phyloP scores from a whole-genome alignment of 2,888 invertebrate genomes.

The Dryadula phaetusa region DNA sequence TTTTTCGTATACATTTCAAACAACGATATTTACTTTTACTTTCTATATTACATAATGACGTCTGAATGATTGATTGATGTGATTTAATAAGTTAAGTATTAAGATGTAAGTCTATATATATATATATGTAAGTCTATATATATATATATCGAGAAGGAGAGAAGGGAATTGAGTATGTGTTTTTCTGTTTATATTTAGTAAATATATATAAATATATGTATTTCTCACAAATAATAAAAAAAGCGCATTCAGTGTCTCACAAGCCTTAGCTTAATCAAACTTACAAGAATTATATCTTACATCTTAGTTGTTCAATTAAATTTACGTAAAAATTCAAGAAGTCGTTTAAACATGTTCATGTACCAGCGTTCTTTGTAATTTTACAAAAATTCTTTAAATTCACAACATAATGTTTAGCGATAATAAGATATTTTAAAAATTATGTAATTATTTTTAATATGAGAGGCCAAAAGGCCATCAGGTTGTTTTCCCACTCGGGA shows the following conservation, averaged over 20 bases:
- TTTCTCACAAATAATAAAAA: too few species aligned
- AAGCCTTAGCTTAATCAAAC: background rate
- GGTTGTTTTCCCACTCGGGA: too few species aligned
- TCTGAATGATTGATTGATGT: conserved; percentile 20
- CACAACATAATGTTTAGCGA: background rate
- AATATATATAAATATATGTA: background rate
- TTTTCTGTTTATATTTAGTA: background rate
- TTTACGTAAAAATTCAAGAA: conserved; percentile 1
- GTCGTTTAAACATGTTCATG: background rate
- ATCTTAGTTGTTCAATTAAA: conserved; percentile 10
- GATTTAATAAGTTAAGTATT: conserved; percentile 1
- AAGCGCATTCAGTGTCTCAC: background rate
- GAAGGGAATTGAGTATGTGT: too few species aligned
- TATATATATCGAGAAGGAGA: too few species aligned
- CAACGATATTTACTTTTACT: conserved; percentile 25
- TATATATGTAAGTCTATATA: background rate
- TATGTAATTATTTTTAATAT: conserved; percentile 7
- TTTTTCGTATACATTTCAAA: conserved; percentile 21
- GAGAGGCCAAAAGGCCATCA: too few species aligned
- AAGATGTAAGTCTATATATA: background rate
- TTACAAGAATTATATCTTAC: background rate
- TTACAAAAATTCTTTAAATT: background rate
- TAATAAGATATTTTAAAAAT: background rate
- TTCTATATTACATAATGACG: conserved; percentile 24
- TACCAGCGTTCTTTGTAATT: background rate